These are phyloP conservation scores for Myrmecobius fasciatus DNA, from an alignment of 2,113 vertebrate species.

Conservation along the genomic window DNA sequence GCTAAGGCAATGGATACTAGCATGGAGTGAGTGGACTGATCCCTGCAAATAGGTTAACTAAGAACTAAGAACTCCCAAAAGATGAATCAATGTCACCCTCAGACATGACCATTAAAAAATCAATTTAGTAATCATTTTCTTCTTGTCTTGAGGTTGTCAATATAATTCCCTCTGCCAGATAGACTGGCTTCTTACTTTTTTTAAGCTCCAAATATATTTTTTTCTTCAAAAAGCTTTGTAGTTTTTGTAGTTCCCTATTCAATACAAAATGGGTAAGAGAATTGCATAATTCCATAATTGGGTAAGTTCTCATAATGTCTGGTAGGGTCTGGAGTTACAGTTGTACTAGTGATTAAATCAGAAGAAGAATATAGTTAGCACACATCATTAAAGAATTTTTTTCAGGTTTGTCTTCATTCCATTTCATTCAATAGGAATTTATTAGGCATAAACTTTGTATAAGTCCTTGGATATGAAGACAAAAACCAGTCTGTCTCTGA, in stretches of 20 bases:
- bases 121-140: not conserved
- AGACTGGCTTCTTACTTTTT: not conserved
- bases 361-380: not conserved
- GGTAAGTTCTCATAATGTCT: not conserved
- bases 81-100: not conserved
- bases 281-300: not conserved
- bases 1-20: not conserved
- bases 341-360: not conserved
- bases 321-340: not conserved
- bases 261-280: not conserved
- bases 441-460: not conserved
- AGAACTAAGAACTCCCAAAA: not conserved
- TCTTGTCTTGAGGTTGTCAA: not conserved
- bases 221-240: not conserved
- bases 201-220: not conserved
- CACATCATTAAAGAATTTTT: too few species aligned
- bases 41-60: not conserved
- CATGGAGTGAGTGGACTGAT: not conserved
- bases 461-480: not conserved
- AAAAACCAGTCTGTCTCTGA: not conserved
- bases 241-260: not conserved
- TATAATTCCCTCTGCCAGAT: not conserved
- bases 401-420: not conserved
- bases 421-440: too few species aligned
- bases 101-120: not conserved